These are phyloP conservation scores for Halyomorpha halys DNA, from an alignment of 1,140 invertebrate genomes.

Conservation along the genomic window DNA sequence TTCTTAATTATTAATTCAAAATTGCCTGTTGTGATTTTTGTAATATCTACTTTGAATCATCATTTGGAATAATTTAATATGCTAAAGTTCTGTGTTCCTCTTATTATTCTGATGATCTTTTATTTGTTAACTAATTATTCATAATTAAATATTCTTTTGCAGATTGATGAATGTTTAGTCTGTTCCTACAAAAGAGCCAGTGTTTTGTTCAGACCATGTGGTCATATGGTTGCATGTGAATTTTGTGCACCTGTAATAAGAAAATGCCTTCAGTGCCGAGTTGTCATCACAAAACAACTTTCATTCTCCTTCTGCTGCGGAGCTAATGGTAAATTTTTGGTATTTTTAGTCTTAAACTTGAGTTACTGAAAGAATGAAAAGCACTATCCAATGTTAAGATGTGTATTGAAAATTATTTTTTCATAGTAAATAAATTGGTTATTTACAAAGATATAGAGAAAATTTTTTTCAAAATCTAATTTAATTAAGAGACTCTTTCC, in stretches of 20 bases:
- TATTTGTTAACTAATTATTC: no score
- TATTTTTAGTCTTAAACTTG: no score
- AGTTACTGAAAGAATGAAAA: no score
- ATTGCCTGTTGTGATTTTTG: no score
- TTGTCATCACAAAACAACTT: slow-evolving; percentile 70
- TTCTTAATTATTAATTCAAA: no score
- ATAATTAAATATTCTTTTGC: slow-evolving; percentile 32
- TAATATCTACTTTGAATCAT: background rate
- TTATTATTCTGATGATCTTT: background rate
- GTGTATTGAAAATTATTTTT: no score
- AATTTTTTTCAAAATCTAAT: no score
- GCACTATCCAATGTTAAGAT: no score
- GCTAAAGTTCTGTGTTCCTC: no score
- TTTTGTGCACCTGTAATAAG: slow-evolving; percentile 88
- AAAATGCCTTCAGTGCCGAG: slow-evolving; percentile 88
- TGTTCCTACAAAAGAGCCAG: slow-evolving; percentile 88
- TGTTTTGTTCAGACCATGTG: slow-evolving; percentile 85
- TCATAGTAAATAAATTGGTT: no score
- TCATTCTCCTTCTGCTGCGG: slow-evolving; percentile 60
- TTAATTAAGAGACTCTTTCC: no score
- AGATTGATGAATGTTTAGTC: slow-evolving; percentile 93
- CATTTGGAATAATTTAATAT: background rate
- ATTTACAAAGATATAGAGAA: no score
- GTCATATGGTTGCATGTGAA: slow-evolving; percentile 90
- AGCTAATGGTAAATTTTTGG: slow-evolving; percentile 33